Percentiles rank a stretch among this genome's conserved stretches.
These are phyloP conservation scores for Tetragnatha montana DNA, from an alignment of 2,888 invertebrate genomes.

Conservation along the genomic window DNA sequence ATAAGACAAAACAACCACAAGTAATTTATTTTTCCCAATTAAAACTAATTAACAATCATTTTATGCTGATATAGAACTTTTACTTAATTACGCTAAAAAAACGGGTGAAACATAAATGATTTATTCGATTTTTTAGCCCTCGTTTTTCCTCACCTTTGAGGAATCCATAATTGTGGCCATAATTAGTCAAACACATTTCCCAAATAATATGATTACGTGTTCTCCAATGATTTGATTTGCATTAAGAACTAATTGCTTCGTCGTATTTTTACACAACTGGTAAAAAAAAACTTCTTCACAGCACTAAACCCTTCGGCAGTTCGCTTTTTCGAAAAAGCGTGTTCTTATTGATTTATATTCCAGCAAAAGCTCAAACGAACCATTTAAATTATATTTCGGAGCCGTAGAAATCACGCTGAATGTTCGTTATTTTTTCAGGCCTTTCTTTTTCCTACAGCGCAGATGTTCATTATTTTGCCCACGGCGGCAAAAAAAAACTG, in stretches of 20 bases:
- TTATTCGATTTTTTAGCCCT: background rate
- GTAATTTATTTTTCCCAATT: background rate
- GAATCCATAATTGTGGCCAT: slow-evolving; percentile 30
- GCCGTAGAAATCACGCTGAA: slow-evolving; percentile 39
- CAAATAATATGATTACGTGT: slow-evolving; percentile 40
- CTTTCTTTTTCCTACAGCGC: slow-evolving; percentile 2
- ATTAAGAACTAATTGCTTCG: slow-evolving; percentile 57
- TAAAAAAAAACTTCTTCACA: slow-evolving; percentile 10
- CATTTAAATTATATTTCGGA: slow-evolving; percentile 61
- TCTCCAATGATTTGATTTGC: slow-evolving; percentile 57
- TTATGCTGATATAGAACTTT: background rate
- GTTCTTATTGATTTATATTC: slow-evolving; percentile 58
- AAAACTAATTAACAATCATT: background rate
- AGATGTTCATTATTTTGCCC: slow-evolving; percentile 36
- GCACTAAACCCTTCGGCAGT: slow-evolving; percentile 41
- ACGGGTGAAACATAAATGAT: background rate
- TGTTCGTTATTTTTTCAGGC: slow-evolving; percentile 21
- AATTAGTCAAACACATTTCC: slow-evolving; percentile 46
- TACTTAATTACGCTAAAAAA: background rate
- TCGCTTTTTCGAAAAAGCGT: slow-evolving; percentile 38
- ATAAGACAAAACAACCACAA: background rate
- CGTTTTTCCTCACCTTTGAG: background rate
- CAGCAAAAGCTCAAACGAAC: slow-evolving; percentile 54
- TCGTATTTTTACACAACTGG: slow-evolving; percentile 24
- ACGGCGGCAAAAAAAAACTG: slow-evolving; percentile 34